Conservation (phyloP, 2,797 vertebrate species). For the Diglossa cyanea region DNA sequence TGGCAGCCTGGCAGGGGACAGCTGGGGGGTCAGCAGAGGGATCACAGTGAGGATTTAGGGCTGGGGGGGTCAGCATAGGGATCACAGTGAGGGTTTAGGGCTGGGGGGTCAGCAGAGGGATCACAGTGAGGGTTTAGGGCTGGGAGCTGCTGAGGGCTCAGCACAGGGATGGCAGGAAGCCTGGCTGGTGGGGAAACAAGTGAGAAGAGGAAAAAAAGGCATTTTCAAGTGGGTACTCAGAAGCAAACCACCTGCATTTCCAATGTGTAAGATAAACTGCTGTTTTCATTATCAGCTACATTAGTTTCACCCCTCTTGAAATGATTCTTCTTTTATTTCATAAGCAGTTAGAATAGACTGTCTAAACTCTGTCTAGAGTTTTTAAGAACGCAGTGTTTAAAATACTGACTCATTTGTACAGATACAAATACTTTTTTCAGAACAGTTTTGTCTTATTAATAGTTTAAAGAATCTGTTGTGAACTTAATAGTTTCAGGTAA, state of each 20-base stretch:
- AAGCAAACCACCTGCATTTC: not conserved
- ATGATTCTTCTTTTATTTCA: not conserved
- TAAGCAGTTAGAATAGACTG: not conserved
- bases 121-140: not conserved
- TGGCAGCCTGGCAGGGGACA: not conserved
- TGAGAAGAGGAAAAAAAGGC: not conserved
- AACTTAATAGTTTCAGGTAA: not conserved
- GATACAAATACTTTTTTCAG: not conserved
- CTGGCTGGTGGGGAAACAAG: rapidly evolving
- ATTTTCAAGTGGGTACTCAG: not conserved
- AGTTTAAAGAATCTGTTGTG: conserved; percentile 4
- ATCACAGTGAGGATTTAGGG: too few species aligned
- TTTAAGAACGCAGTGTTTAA: not conserved
- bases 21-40: not conserved
- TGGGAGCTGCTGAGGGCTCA: not conserved
- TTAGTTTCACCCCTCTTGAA: not conserved
- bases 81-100: not conserved
- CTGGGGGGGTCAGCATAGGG: not conserved
- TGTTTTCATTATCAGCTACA: not conserved
- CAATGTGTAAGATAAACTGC: not conserved
- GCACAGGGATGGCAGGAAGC: not conserved
- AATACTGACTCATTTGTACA: not conserved
- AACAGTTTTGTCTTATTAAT: conserved; percentile 17
- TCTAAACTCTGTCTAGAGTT: not conserved
- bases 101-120: not conserved